phyloP scores from a whole-genome alignment of 2,888 invertebrate genomes.

The Eretmocerus hayati region DNA sequence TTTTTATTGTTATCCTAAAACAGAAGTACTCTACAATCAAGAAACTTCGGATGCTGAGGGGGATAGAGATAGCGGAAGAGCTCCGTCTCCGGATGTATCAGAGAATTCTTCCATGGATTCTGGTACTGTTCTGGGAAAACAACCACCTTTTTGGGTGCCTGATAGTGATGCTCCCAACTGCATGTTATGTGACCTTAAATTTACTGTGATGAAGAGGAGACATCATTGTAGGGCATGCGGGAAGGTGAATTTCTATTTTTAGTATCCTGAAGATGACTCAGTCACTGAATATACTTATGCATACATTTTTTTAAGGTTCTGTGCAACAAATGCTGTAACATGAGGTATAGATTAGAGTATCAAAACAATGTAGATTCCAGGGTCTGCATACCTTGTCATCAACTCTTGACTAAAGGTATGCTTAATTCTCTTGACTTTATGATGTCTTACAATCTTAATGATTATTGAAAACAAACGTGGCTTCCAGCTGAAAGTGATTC shows the following conservation, averaged over 20 bases:
- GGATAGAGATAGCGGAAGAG: constrained; percentile 30
- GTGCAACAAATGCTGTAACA: constrained; percentile 70
- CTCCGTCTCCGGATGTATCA: constrained; percentile 37
- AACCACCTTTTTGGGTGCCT: constrained; percentile 81
- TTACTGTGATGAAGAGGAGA: constrained; percentile 72
- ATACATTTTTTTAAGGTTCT: constrained; percentile 55
- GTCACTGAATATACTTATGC: constrained; percentile 4
- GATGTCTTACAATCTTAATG: not conserved
- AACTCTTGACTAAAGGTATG: constrained; percentile 51
- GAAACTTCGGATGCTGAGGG: constrained; percentile 30
- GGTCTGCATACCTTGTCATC: constrained; percentile 68
- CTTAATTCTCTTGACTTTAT: not conserved
- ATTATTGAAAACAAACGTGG: constrained; percentile 7
- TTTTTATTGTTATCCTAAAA: constrained; percentile 2
- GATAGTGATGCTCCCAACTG: constrained; percentile 75
- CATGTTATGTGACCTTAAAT: constrained; percentile 74
- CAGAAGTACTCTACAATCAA: constrained; percentile 29
- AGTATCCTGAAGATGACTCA: not conserved
- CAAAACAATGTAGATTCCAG: constrained; percentile 68
- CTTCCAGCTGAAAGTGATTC: constrained; percentile 38
- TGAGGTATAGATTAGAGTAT: constrained; percentile 65
- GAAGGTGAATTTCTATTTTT: constrained; percentile 48
- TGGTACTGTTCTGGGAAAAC: constrained; percentile 57
- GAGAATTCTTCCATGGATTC: constrained; percentile 40
- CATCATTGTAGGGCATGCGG: constrained; percentile 88